Evolutionary conservation across 1,140 invertebrate genomes (phyloP), one percentile per base, ranked within the genome.

Genomic region (Rhagoletis pomonella): DNA sequence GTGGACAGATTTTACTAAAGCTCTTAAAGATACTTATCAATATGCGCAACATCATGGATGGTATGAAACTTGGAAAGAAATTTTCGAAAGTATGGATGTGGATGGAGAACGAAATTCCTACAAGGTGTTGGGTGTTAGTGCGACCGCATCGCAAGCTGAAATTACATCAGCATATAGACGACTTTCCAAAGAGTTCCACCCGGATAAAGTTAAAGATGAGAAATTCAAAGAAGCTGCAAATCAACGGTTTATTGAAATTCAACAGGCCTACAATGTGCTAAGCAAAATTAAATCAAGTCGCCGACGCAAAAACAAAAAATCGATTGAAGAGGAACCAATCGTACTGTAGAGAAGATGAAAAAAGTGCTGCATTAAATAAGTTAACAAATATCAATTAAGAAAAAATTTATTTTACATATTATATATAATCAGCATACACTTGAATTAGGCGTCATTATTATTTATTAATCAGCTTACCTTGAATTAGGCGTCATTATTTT

Each of bases 201-300:
- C 98, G 0, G 98, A 99, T 90, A 98, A 98, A 93, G 95, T 96
- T 4, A 97, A 97, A 91, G 96, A 97, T 89, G 94, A 95, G 1
- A 93, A 94, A 0, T 94, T 95, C 87, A 94, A 95, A 12, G 93
- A 93, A 12, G 94, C 93, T 6, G 97, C 97, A 1, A 96, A 98
- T 91, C 96, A 98, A 90, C 96, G 95, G 87, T 99, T 99, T 90
- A 97, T 99, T 94, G 97, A 99, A 91, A 97, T 99, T 88, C 97
- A 99, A 91, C 95, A 97, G 92, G 98, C 98, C 0, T 99, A 98
- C 90, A 97, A 98, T 90, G 96, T 97, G 44, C 93, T 99, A 0
- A 98, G 97, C 4, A 97, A 96, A 87, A 96, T 97, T 77, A 97
- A 98, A 91, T 95, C 95, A 69, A 96, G 95, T 88, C 93, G 97